Evolutionary conservation across 2,797 vertebrate genomes (phyloP), one percentile per base, ranked within the genome.

Genomic region (Anisognathus igniventris): DNA sequence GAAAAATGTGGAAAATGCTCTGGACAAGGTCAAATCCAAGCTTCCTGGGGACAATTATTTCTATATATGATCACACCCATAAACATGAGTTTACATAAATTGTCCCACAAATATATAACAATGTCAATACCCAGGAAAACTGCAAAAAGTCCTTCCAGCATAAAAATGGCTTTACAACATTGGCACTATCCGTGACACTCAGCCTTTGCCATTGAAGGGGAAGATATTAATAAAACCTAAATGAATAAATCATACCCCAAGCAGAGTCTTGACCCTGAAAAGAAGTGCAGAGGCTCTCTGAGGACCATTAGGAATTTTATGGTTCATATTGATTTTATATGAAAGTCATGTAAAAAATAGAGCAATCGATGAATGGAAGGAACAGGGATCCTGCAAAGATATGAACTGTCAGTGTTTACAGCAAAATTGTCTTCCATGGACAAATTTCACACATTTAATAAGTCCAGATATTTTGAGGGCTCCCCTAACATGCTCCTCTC

Each of bases 261-360:
- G 73, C 50, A 70, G 73, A 83, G 47, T 14, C 83, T 30, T 88
- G 92, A 90, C 86, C 83, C 88, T 75, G 83, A 28, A 47, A 68
- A 86, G 51, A 35, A 86, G 51, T 7, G 24, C 73, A 68, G 51
- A 70, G 61, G 28, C 48, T 68, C 75, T 40, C 54, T 48, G 62
- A 74, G 78, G 62, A 66, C 90, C 80, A 39, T 75, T 27, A 88
- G 74, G 73, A 90, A 78, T 88, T 54, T 86, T 33, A 68, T 70
- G 74, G 33, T 64, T 88, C 24, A 2, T 57, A 94, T 44, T 75
- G 90, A 93, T 95, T 90, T 85, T n/a, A 42, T 42, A 73, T 47
- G 66, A 75, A 88, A 91, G 66, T 12, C 39, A 13, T 4, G 50
- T 54, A 7, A 88, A 85, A 92, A 57, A 4, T 15, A 47, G 76